Evolutionary conservation across 2,113 vertebrate genomes (phyloP).

Genomic region (Atrichornis clamosus): DNA sequence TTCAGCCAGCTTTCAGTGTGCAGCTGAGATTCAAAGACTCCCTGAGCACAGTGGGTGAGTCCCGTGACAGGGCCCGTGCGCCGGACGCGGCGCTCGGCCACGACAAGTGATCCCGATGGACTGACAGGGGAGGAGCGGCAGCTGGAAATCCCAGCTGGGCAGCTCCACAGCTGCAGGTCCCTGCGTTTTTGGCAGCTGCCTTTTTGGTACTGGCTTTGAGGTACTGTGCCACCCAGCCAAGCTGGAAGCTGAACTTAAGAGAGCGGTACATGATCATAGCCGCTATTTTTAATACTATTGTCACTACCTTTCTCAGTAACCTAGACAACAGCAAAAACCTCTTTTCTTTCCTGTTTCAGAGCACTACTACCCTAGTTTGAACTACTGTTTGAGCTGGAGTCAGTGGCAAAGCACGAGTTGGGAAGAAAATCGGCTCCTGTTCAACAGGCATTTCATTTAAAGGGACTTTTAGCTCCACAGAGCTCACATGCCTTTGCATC

Average conservation of each 20-base stretch:
- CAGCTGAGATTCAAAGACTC: not conserved
- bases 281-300: conserved; percentile 23
- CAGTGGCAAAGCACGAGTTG: not conserved
- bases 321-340: conserved; percentile 50
- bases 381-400: not conserved
- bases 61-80: not conserved
- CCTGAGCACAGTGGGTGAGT: not conserved
- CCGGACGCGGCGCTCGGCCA: not conserved
- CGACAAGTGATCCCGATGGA: not conserved
- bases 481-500: not conserved
- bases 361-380: not conserved
- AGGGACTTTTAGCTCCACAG: not conserved
- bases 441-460: conserved; percentile 6
- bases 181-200: not conserved
- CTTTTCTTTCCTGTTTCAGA: conserved; percentile 7
- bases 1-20: not conserved
- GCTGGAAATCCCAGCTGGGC: not conserved
- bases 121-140: not conserved
- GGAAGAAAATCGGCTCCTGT: not conserved
- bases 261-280: not conserved
- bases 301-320: conserved; percentile 38
- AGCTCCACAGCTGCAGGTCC: not conserved
- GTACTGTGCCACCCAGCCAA: not conserved
- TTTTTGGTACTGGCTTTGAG: not conserved
- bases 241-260: not conserved